Evolutionary conservation across 2,888 invertebrate genomes (phyloP).

Genomic region (Tanytarsus gracilentus): DNA sequence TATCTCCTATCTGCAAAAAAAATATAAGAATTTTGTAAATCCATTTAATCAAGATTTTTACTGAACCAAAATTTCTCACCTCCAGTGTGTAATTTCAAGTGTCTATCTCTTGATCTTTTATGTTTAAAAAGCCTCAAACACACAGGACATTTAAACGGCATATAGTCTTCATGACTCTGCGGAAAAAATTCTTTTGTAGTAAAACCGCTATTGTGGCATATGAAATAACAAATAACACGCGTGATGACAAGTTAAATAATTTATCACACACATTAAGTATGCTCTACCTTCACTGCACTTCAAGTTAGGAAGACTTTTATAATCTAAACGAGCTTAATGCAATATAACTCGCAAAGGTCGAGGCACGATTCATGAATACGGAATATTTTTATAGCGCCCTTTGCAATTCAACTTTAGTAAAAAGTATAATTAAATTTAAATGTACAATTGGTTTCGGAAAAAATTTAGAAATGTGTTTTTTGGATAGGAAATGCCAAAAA

Average conservation of each 20-base stretch:
- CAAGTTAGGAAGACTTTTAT: conserved; percentile 8
- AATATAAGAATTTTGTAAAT: no score
- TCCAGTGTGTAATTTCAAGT: conserved; percentile 82
- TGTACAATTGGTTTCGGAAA: no score
- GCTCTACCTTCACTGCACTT: conserved; percentile 4
- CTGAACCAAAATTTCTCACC: no score
- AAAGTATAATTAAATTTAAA: no score
- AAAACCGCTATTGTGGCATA: conserved; percentile 10
- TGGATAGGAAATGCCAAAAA: no score
- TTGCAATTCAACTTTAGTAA: no score
- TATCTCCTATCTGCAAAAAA: conserved; percentile 88
- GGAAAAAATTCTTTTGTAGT: conserved; percentile 29
- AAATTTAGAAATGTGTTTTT: no score
- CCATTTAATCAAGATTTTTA: no score
- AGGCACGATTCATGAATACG: no score
- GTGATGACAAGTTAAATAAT: conserved; percentile 6
- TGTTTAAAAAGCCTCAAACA: conserved; percentile 90
- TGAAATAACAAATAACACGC: neutral
- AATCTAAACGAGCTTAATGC: conserved; percentile 22
- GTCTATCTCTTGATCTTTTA: conserved; percentile 86
- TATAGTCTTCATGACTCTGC: conserved; percentile 82
- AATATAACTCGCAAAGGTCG: no score
- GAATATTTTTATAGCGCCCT: no score
- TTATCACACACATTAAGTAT: conserved; percentile 7
- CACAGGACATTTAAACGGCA: conserved; percentile 87